Evolutionary conservation across 2,797 vertebrate genomes (phyloP).

Genomic region (Spondyliosoma cantharus): DNA sequence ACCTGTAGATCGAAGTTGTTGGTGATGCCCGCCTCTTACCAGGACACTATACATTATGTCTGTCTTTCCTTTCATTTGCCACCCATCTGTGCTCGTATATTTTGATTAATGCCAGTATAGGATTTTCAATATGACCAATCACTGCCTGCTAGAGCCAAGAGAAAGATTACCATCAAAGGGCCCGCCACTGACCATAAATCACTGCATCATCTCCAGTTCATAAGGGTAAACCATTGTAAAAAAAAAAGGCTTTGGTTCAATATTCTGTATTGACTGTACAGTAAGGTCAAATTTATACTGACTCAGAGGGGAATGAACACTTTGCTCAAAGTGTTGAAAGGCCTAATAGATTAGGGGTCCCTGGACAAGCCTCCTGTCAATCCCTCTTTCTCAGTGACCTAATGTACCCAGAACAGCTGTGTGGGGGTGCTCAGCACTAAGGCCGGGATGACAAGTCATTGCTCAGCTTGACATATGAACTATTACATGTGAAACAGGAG

Average conservation of each 20-base stretch:
- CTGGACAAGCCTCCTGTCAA: constrained; percentile 54
- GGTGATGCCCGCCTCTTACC: background rate
- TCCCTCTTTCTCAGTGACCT: constrained; percentile 68
- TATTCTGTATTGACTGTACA: constrained; percentile 33
- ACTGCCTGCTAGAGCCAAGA: background rate
- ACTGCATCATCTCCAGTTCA: background rate
- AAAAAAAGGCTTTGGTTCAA: constrained; percentile 19
- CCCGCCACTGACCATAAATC: constrained; percentile 11
- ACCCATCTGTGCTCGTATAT: background rate
- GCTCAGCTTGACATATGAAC: constrained; percentile 77
- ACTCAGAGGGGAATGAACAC: constrained; percentile 48
- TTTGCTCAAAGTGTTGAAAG: constrained; percentile 67
- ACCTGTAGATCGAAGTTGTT: background rate
- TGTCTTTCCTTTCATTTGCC: background rate
- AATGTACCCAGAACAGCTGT: constrained; percentile 79
- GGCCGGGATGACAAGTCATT: constrained; percentile 74
- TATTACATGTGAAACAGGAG: constrained; percentile 70
- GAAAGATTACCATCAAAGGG: constrained; percentile 22
- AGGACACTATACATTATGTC: background rate
- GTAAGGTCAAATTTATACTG: constrained; percentile 51
- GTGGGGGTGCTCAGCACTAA: constrained; percentile 64
- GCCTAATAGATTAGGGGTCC: constrained; percentile 67
- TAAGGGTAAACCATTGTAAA: constrained; percentile 31
- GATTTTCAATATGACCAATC: background rate
- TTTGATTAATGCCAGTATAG: background rate